Percentiles rank a stretch among this genome's conserved stretches.
Evolutionary conservation across 2,113 vertebrate species (phyloP).

Genomic region (Rhinichthys klamathensis): DNA sequence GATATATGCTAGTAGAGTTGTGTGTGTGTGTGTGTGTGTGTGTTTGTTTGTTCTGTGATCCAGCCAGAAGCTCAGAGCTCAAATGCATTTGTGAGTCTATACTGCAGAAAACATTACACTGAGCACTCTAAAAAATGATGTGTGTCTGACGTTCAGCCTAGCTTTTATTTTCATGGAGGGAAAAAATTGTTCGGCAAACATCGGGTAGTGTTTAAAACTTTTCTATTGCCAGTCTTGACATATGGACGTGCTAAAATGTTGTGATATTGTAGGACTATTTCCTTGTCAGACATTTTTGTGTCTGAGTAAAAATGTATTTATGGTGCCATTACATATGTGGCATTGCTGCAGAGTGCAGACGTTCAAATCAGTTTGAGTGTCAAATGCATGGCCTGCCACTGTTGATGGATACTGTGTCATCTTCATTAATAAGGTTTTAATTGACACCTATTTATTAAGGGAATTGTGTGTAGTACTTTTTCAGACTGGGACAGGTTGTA

Average conservation of each 20-base stretch:
- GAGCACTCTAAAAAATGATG: conserved; percentile 59
- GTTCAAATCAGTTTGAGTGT: conserved; percentile 52
- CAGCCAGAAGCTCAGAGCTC: conserved; percentile 57
- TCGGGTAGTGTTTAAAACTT: conserved; percentile 57
- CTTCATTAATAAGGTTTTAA: conserved; percentile 25
- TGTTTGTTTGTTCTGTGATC: conserved; percentile 51
- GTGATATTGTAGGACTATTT: conserved; percentile 59
- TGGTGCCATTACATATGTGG: conserved; percentile 55
- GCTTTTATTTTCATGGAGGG: conserved; percentile 60
- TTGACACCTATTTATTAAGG: neutral
- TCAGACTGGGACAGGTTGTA: neutral
- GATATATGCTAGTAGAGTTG: no score
- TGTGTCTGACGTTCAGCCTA: conserved; percentile 61
- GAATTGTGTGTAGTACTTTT: neutral
- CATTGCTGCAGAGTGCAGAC: conserved; percentile 4
- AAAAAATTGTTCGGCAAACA: conserved; percentile 60
- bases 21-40: no score
- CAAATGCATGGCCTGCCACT: neutral
- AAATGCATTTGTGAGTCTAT: conserved; percentile 66
- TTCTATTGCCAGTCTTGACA: conserved; percentile 61
- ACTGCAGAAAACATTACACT: conserved; percentile 56
- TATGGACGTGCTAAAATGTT: conserved; percentile 61
- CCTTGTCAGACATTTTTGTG: conserved; percentile 54
- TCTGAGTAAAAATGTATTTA: conserved; percentile 61
- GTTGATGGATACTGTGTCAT: neutral